Percentiles rank a stretch among this genome's conserved stretches.
These are phyloP conservation scores for Otis tarda DNA, from an alignment of 2,113 vertebrate genomes.

Conservation along the genomic window DNA sequence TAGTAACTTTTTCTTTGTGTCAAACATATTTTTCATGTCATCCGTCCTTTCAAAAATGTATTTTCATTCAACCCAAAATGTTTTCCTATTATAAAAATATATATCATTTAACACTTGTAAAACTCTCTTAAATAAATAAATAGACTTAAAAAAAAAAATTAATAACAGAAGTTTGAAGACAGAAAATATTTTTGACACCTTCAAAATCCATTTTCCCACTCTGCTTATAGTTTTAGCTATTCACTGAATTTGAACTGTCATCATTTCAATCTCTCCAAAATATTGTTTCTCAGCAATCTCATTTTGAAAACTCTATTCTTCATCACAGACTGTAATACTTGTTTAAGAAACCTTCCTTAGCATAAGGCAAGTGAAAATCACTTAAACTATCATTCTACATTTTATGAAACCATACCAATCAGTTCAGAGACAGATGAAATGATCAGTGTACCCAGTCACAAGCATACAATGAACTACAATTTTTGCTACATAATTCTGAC, in stretches of 20 bases:
- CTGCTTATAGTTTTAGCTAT: not conserved
- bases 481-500: not conserved
- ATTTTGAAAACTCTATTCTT: not conserved
- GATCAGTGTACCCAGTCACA: not conserved
- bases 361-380: not conserved
- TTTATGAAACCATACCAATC: not conserved
- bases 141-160: not conserved
- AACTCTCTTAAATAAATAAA: not conserved
- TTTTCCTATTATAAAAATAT: not conserved
- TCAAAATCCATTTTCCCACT: not conserved
- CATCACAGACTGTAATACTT: not conserved
- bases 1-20: not conserved
- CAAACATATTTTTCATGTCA: not conserved
- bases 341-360: not conserved
- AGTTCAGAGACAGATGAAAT: not conserved
- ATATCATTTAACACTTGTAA: not conserved
- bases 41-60: not conserved
- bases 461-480: not conserved
- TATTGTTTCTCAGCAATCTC: not conserved
- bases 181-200: not conserved
- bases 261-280: not conserved
- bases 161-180: not conserved
- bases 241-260: not conserved
- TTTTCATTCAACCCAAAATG: not conserved
- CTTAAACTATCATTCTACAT: not conserved